Conservation (phyloP, 2,797 vertebrate genomes). For the Pangasius krempfi region DNA sequence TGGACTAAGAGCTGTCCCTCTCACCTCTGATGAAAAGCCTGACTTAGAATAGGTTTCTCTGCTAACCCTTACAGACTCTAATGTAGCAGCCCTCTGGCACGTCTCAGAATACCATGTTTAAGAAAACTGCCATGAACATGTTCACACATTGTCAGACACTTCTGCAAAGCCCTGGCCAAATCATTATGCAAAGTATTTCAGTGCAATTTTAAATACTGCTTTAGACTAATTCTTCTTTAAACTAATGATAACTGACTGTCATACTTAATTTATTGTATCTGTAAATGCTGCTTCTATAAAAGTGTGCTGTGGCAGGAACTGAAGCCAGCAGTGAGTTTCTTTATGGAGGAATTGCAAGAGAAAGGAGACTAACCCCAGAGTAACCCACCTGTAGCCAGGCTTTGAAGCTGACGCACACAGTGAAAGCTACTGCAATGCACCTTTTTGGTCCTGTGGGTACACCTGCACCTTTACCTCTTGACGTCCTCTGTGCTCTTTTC, state of each 20-base stretch:
- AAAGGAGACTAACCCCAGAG: not conserved
- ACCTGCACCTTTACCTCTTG: not conserved
- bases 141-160: conserved; percentile 19
- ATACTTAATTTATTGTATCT: not conserved
- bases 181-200: conserved; percentile 12
- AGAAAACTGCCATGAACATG: conserved; percentile 14
- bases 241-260: not conserved
- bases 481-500: not conserved
- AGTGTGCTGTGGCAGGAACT: not conserved
- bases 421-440: not conserved
- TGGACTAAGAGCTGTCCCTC: conserved; percentile 19
- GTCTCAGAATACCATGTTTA: conserved; percentile 19
- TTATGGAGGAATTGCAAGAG: not conserved
- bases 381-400: not conserved
- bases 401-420: conserved; percentile 4
- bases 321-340: not conserved
- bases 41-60: not conserved
- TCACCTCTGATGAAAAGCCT: conserved; percentile 5
- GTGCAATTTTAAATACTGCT: not conserved
- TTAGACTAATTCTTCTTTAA: not conserved
- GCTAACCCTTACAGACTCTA: conserved; percentile 3
- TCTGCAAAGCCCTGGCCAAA: conserved; percentile 3
- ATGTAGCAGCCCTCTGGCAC: conserved; percentile 24
- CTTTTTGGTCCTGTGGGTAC: not conserved
- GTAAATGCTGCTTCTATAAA: not conserved